A percentile compares a stretch with the other conserved stretches of the same genome.
phyloP scores from a whole-genome alignment of 2,113 vertebrate species.

The Syngnathus scovelli region DNA sequence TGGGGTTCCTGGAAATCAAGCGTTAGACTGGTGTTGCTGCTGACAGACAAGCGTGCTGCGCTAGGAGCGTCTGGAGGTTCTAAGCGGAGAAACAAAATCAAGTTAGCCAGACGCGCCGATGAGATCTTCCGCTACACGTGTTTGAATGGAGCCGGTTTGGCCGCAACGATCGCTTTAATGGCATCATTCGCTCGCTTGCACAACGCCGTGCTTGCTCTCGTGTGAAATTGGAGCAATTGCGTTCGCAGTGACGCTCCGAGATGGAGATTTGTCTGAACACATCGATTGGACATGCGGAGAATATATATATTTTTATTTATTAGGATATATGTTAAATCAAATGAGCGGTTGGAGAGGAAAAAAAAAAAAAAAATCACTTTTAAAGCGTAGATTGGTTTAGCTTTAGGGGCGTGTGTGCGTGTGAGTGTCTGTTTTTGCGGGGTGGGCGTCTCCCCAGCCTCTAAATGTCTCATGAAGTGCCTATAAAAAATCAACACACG shows the following conservation, averaged over 20 bases:
- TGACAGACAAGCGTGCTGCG: slow-evolving; percentile 75
- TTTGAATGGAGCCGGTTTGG: no score
- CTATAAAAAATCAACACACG: slow-evolving; percentile 52
- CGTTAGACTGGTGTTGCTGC: slow-evolving; percentile 77
- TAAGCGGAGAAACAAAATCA: slow-evolving; percentile 38
- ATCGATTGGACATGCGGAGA: not conserved
- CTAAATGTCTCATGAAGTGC: slow-evolving; percentile 51
- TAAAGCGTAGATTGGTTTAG: slow-evolving; percentile 38
- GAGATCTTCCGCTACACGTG: not conserved
- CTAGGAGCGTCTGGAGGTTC: slow-evolving; percentile 79
- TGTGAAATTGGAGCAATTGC: slow-evolving; percentile 13
- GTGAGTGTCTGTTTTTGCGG: slow-evolving; percentile 29
- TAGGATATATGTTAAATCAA: no score
- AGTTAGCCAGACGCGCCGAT: not conserved
- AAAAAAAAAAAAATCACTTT: not conserved
- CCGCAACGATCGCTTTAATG: not conserved
- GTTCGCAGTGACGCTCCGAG: not conserved
- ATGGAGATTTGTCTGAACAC: slow-evolving; percentile 7
- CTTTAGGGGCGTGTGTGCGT: slow-evolving; percentile 29
- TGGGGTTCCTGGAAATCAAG: slow-evolving; percentile 83
- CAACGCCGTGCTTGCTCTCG: not conserved
- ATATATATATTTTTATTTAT: not conserved
- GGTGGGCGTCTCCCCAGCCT: slow-evolving; percentile 41
- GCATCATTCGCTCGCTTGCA: slow-evolving; percentile 5
- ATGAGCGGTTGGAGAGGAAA: no score